Conservation (phyloP, 2,797 vertebrate species). For the Typhlichthys subterraneus region DNA sequence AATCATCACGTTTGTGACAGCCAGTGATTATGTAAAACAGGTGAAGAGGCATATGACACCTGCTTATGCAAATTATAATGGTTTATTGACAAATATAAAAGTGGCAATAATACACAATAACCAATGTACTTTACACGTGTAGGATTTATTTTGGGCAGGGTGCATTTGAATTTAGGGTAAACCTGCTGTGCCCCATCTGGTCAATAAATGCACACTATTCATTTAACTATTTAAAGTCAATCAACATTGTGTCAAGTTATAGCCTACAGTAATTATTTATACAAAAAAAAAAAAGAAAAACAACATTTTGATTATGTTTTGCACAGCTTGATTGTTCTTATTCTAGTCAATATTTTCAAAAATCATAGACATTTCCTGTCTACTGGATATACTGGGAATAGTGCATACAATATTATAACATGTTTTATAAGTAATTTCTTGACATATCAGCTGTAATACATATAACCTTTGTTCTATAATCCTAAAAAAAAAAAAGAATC, state of each 20-base stretch:
- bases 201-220: too few species aligned
- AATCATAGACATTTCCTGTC: conserved; percentile 14
- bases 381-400: conserved; percentile 16
- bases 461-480: conserved; percentile 21
- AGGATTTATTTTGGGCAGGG: background rate
- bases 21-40: background rate
- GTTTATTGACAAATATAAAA: conserved; percentile 56
- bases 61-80: conserved; percentile 17
- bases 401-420: background rate
- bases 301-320: background rate
- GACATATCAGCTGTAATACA: conserved; percentile 4
- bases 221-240: too few species aligned
- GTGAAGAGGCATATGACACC: too few species aligned
- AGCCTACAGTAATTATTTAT: too few species aligned
- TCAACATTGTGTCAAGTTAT: too few species aligned
- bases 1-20: too few species aligned
- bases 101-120: background rate
- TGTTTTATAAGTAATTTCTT: conserved; percentile 10
- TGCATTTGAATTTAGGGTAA: too few species aligned
- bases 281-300: too few species aligned
- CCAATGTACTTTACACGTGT: background rate
- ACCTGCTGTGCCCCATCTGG: too few species aligned
- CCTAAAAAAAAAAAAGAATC: background rate
- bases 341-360: conserved; percentile 28
- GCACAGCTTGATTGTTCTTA: conserved; percentile 30